These are phyloP conservation scores for Coccyzus lansbergi DNA, from an alignment of 2,797 vertebrate species.

Conservation along the genomic window DNA sequence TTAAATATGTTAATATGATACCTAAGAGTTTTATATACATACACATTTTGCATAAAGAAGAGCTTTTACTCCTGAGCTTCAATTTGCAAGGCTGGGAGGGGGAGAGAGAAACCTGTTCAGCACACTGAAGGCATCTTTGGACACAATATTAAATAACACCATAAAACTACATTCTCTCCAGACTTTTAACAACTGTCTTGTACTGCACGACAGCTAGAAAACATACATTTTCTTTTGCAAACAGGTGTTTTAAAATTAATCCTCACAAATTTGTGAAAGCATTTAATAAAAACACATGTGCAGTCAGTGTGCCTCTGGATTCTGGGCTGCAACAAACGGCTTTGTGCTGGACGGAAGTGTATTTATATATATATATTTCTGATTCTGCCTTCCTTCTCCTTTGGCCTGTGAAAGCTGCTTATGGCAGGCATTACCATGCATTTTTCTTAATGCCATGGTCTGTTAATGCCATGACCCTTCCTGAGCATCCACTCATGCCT, in stretches of 20 bases:
- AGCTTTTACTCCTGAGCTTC: slow-evolving; percentile 38
- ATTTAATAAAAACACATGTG: background rate
- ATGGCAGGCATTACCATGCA: rapidly evolving
- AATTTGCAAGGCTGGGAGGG: background rate
- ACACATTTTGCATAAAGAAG: slow-evolving; percentile 64
- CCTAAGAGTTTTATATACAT: slow-evolving; percentile 65
- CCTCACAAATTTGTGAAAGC: background rate
- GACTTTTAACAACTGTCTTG: slow-evolving; percentile 45
- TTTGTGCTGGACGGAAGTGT: background rate
- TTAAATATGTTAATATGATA: slow-evolving; percentile 72
- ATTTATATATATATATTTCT: background rate
- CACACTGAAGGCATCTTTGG: slow-evolving; percentile 25
- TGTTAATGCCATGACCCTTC: background rate
- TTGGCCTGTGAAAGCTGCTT: background rate
- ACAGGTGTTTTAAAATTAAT: slow-evolving; percentile 47
- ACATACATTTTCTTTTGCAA: background rate
- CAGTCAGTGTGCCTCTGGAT: background rate
- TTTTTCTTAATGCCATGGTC: background rate
- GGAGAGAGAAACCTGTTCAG: background rate
- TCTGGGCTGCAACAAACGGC: background rate
- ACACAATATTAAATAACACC: slow-evolving; percentile 13
- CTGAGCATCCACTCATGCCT: rapidly evolving
- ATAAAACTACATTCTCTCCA: slow-evolving; percentile 49
- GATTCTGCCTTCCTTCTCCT: background rate
- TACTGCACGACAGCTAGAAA: background rate